A percentile compares a stretch with the other conserved stretches of the same genome.
Conservation (phyloP, 2,113 vertebrate genomes). For the Corythornis madagascariensis region DNA sequence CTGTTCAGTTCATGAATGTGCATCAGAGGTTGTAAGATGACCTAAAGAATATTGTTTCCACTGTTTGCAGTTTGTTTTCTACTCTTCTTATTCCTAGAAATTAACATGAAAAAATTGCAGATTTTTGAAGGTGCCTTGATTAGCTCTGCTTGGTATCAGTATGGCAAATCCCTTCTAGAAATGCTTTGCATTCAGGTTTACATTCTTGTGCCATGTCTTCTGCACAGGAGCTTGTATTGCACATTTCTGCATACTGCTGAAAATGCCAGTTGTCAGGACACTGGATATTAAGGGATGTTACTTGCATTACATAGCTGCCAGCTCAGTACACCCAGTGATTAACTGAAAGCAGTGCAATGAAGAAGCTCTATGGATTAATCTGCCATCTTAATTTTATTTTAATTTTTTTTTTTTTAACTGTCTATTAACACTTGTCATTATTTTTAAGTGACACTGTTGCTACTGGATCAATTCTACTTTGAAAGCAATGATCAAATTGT, state of each 20-base stretch:
- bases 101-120: neutral
- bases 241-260: neutral
- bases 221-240: neutral
- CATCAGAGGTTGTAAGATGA: too few relatives aligned
- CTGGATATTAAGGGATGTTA: neutral
- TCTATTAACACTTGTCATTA: neutral
- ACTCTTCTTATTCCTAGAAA: neutral
- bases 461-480: constrained; percentile 3
- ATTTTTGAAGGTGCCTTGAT: neutral
- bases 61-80: neutral
- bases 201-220: neutral
- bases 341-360: neutral
- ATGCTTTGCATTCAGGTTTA: neutral
- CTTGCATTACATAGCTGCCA: neutral
- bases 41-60: too few relatives aligned
- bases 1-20: neutral
- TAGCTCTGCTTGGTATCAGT: neutral
- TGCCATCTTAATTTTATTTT: neutral
- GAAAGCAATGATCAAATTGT: neutral
- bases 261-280: neutral
- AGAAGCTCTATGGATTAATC: neutral
- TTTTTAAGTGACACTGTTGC: neutral
- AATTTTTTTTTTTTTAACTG: neutral
- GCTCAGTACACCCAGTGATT: neutral
- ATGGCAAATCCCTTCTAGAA: neutral